Evolutionary conservation across 2,797 vertebrate genomes (phyloP), one percentile per base, ranked within the genome.

Genomic region (Menidia menidia): DNA sequence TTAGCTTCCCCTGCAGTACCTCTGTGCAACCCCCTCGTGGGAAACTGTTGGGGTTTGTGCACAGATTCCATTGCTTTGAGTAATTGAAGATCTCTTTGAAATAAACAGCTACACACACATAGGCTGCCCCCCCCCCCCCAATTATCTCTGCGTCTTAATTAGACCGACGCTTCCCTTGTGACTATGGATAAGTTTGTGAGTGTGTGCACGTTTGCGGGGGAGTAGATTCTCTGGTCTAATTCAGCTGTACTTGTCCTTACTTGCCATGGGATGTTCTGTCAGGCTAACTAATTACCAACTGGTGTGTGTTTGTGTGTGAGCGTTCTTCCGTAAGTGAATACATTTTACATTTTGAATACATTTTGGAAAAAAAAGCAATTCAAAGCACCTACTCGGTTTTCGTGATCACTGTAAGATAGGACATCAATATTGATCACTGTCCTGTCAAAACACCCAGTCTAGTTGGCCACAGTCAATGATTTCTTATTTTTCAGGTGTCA

Each of bases 141-240:
- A 92, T 93, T 94, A 92, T 88, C 69, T 75, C 71, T 67, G 68
- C 75, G 80, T 90, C 88, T 94, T 94, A 94, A 94, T 93, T 92
- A 94, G 92, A 73, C 73, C 80, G 78, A 76, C 70, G 25, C 65
- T 72, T 91, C 89, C 88, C 87, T 75, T 58, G 82, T 78, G 89
- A 76, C 78, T 64, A 78, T 77, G 67, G 75, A 78, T 55, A 64
- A 69, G 65, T 83, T 50, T 84, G 86, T 18, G 67, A 75, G 77
- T 84, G 76, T 77, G 80, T 76, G 85, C 68, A 62, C 79, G 84
- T 86, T 82, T 78, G 72, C 77, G 77, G 86, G 77, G 86, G 58
- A 88, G 75, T 50, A 81, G 71, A 80, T 79, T 84, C 76, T 53
- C 78, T 75, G 64, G 83, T 89, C 82, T 80, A 85, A 87, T 91